phyloP scores from a whole-genome alignment of 2,888 invertebrate species.

The Schrankia costaestrigalis region DNA sequence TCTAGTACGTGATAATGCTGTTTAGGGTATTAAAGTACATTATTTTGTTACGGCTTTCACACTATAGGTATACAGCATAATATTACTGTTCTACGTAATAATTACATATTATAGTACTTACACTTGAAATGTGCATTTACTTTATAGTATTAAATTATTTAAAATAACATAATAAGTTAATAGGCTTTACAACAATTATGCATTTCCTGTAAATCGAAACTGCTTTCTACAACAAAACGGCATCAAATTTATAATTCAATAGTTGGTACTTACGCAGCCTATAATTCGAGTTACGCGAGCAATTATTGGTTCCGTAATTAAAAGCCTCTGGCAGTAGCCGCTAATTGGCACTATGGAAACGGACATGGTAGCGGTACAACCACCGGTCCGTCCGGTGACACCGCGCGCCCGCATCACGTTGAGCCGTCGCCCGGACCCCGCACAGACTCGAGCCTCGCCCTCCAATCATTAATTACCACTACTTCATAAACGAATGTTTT shows the following conservation, averaged over 20 bases:
- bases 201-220: too few relatives aligned
- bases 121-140: too few relatives aligned
- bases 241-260: conserved; percentile 15
- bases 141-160: too few relatives aligned
- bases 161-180: too few relatives aligned
- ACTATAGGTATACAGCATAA: too few relatives aligned
- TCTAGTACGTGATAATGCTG: too few relatives aligned
- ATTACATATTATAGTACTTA: too few relatives aligned
- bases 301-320: conserved; percentile 36
- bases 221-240: conserved; percentile 1
- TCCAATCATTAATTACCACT: conserved; percentile 21
- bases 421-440: background rate
- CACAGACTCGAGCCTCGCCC: background rate
- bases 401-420: too few relatives aligned
- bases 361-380: conserved; percentile 11
- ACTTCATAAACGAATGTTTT: conserved; percentile 16
- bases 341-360: conserved; percentile 24
- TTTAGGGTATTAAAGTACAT: too few relatives aligned
- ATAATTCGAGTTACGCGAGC: conserved; percentile 26
- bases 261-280: conserved; percentile 14
- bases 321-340: conserved; percentile 25
- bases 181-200: too few relatives aligned
- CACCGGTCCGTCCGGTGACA: background rate
- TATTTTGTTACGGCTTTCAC: too few relatives aligned
- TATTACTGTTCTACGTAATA: too few relatives aligned